Conservation (phyloP, 2,888 invertebrate genomes). For the Drosophila algonquin region DNA sequence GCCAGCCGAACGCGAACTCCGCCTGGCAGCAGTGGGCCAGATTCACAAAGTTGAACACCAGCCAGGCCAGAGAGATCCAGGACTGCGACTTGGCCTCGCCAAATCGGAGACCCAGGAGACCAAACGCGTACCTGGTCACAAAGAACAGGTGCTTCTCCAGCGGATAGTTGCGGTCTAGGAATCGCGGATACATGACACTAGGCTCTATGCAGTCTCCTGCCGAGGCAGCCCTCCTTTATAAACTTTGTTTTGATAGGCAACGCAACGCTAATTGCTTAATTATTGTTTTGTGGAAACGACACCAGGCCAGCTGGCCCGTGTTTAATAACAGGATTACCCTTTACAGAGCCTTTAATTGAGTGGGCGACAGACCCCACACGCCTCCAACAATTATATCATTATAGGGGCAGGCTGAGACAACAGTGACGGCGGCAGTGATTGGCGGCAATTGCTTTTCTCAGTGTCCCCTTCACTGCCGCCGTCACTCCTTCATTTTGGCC, state of each 20-base stretch:
- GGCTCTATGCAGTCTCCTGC: background rate
- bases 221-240: conserved; percentile 37
- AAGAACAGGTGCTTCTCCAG: conserved; percentile 63
- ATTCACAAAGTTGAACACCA: conserved; percentile 60
- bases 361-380: conserved; percentile 23
- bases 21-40: conserved; percentile 71
- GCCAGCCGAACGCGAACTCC: conserved; percentile 64
- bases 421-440: background rate
- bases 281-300: conserved; percentile 13
- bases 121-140: conserved; percentile 56
- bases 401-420: background rate
- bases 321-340: conserved; percentile 54
- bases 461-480: too few relatives aligned
- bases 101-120: conserved; percentile 55
- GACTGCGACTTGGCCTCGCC: conserved; percentile 22
- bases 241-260: background rate
- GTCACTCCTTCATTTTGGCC: too few relatives aligned
- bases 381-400: conserved; percentile 11
- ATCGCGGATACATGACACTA: conserved; percentile 60
- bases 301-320: conserved; percentile 10
- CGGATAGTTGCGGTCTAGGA: conserved; percentile 52
- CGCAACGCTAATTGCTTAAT: conserved; percentile 18
- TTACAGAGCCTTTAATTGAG: conserved; percentile 31
- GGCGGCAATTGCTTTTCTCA: background rate
- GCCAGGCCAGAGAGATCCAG: conserved; percentile 37